These are phyloP conservation scores for Beris chalybata DNA, from an alignment of 2,888 invertebrate species.

Conservation along the genomic window DNA sequence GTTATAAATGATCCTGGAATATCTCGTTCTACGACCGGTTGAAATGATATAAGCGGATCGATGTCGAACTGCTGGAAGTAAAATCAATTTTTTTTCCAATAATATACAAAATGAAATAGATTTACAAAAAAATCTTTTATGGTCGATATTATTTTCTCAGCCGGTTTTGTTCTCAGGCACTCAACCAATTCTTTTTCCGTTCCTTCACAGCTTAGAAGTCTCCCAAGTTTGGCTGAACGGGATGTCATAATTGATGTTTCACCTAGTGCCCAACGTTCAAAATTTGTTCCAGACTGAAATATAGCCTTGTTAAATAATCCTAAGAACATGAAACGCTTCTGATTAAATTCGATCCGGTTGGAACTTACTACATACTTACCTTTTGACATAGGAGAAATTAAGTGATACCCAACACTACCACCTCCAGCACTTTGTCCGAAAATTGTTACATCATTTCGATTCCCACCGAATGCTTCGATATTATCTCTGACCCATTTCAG, in stretches of 20 bases:
- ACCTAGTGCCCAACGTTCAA: slow-evolving; percentile 63
- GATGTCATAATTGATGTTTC: slow-evolving; percentile 59
- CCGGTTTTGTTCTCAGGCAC: slow-evolving; percentile 63
- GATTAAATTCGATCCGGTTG: background rate
- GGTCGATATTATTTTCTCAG: slow-evolving; percentile 60
- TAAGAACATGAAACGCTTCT: slow-evolving; percentile 47
- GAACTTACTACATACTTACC: slow-evolving; percentile 17
- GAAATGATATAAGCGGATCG: slow-evolving; percentile 18
- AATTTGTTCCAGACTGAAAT: slow-evolving; percentile 68
- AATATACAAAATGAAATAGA: background rate
- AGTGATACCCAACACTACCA: slow-evolving; percentile 63
- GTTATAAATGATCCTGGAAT: slow-evolving; percentile 12
- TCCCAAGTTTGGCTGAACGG: slow-evolving; percentile 62
- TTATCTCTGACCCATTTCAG: slow-evolving; percentile 62
- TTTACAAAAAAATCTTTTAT: slow-evolving; percentile 24
- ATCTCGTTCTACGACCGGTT: slow-evolving; percentile 7
- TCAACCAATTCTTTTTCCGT: slow-evolving; percentile 58
- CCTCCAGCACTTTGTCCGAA: slow-evolving; percentile 68
- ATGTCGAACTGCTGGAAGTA: slow-evolving; percentile 11
- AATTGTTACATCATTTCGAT: slow-evolving; percentile 61
- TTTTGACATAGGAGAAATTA: slow-evolving; percentile 58
- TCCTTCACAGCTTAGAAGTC: slow-evolving; percentile 61
- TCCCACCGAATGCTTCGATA: slow-evolving; percentile 62
- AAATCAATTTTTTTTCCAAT: background rate
- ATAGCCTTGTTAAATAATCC: slow-evolving; percentile 70